Evolutionary conservation across 2,113 vertebrate species (phyloP).

Genomic region (Oryzias melastigma): DNA sequence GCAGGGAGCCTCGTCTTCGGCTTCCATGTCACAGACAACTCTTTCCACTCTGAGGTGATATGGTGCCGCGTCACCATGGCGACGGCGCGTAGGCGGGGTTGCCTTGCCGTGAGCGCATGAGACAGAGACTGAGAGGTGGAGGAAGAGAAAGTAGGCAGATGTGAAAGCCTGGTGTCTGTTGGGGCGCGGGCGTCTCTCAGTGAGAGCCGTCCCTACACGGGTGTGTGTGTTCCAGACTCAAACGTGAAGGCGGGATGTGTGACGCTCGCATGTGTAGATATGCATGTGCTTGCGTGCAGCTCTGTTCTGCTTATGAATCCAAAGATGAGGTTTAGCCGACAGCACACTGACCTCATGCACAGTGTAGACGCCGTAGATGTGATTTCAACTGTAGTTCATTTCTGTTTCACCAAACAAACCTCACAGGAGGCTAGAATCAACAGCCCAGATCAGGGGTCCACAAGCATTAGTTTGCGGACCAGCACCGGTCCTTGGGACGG

Average conservation of each 20-base stretch:
- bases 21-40: conserved; percentile 14
- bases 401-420: too few species aligned
- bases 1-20: conserved; percentile 32
- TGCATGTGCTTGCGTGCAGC: background rate
- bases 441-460: too few species aligned
- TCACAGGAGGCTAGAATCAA: too few species aligned
- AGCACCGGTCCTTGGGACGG: too few species aligned
- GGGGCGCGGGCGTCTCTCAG: conserved; percentile 46
- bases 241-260: conserved; percentile 31
- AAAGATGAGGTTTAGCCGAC: conserved; percentile 36
- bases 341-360: too few species aligned
- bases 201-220: conserved; percentile 16
- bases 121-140: conserved; percentile 51
- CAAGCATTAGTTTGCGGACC: too few species aligned
- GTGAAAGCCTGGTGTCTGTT: conserved; percentile 49
- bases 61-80: conserved; percentile 48
- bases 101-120: conserved; percentile 34
- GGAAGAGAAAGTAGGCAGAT: conserved; percentile 61
- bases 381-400: too few species aligned
- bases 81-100: conserved; percentile 52
- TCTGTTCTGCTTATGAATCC: background rate
- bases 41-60: conserved; percentile 68
- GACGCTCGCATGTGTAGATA: conserved; percentile 12
- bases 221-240: conserved; percentile 34
- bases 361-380: too few species aligned